A percentile compares a stretch with the other conserved stretches of the same genome.
phyloP scores from a whole-genome alignment of 1,140 invertebrate genomes.

The Hetaerina americana region DNA sequence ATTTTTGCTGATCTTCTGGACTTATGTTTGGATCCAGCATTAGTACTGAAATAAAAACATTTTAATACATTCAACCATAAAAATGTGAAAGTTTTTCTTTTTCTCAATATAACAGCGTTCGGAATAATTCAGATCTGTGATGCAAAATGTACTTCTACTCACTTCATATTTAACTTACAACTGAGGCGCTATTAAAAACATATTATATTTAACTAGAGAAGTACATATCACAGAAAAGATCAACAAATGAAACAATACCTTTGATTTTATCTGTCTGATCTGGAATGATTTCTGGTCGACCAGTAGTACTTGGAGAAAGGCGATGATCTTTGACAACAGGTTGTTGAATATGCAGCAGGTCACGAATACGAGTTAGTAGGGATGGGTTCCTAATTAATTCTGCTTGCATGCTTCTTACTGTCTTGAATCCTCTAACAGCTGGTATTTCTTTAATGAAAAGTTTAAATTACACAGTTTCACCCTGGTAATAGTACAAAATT shows the following conservation, averaged over 20 bases:
- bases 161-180: too few species aligned
- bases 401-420: slow-evolving; percentile 49
- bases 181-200: too few species aligned
- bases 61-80: background rate
- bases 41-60: slow-evolving; percentile 18
- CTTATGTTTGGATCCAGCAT: slow-evolving; percentile 26
- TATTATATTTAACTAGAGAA: too few species aligned
- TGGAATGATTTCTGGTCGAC: slow-evolving; percentile 9
- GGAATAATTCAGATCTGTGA: background rate
- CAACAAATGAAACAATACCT: too few species aligned
- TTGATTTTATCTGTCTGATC: slow-evolving; percentile 22
- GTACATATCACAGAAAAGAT: too few species aligned
- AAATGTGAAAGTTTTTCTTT: background rate
- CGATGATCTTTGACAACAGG: background rate
- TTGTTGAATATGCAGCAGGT: background rate
- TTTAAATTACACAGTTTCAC: too few species aligned
- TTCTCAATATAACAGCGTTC: slow-evolving; percentile 5
- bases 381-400: slow-evolving; percentile 55
- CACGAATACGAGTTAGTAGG: slow-evolving; percentile 16
- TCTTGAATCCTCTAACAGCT: slow-evolving; percentile 49
- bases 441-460: too few species aligned
- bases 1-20: slow-evolving; percentile 46
- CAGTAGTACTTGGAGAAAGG: slow-evolving; percentile 1
- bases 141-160: too few species aligned
- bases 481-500: too few species aligned